Conservation (phyloP, 92 coral and sea anemone genomes). For the Bergia sp. region DNA sequence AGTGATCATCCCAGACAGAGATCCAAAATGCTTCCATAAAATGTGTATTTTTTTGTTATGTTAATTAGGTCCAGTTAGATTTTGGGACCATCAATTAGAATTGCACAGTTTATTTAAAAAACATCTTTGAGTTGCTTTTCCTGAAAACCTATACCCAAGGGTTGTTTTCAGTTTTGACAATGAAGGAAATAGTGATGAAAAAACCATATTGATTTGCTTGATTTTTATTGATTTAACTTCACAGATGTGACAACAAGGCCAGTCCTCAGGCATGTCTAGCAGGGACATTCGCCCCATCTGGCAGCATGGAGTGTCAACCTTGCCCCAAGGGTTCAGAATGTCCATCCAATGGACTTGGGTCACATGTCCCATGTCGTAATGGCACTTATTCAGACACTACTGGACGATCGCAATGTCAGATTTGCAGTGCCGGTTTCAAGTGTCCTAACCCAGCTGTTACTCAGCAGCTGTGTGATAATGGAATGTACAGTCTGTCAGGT, state of each 20-base stretch:
- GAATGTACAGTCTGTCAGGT: conserved; percentile 42
- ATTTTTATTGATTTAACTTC: background rate
- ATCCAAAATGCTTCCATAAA: no score
- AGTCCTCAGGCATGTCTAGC: conserved; percentile 34
- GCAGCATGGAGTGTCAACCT: conserved; percentile 48
- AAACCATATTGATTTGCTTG: no score
- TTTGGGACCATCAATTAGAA: no score
- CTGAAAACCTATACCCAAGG: no score
- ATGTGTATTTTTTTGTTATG: no score
- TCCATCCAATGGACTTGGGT: conserved; percentile 58
- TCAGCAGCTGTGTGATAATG: conserved; percentile 41
- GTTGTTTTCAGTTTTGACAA: no score
- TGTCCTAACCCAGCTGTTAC: conserved; percentile 56
- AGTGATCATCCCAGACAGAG: no score
- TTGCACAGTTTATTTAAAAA: no score
- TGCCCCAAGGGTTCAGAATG: conserved; percentile 87
- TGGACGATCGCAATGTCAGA: conserved; percentile 61
- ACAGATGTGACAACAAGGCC: conserved; percentile 35
- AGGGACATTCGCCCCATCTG: conserved; percentile 52
- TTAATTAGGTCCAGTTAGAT: no score
- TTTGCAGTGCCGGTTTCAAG: conserved; percentile 80
- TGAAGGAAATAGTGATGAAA: no score
- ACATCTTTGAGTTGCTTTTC: no score
- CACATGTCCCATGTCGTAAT: conserved; percentile 70
- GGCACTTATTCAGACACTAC: conserved; percentile 72